Base-by-base conservation (phyloP, 2,888 invertebrate genomes). In the Thumatha senex region DNA sequence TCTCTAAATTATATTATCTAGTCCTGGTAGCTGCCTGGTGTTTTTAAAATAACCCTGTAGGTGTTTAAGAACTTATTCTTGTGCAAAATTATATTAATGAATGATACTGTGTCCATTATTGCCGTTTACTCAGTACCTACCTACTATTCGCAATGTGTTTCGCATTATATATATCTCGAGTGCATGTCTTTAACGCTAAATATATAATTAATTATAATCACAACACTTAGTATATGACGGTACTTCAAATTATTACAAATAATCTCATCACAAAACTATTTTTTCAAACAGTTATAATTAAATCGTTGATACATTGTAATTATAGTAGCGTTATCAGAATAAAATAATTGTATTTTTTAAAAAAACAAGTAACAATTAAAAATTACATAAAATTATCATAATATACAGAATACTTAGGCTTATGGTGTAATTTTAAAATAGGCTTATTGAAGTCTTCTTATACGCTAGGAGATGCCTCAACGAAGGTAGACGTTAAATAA, bases 151-250 rank as follows among this genome's bases (percentile, higher is more conserved):
- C 40, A 29, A 29, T 56, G 50, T 60, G 52, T 59, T 51, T 48
- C 58, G 60, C 62, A 59, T 56, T 65, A 66, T 61, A 46, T 50
- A 60, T 50, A 60, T 54, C 51, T 58, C 46, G 63, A 60, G 61
- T 64, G 67, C 67, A 53, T 50, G 38, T 61, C 18, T 54, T 62
- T 61, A 47, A 49, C 13, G 41, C 58, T 67, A 39, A 41, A 52
- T 67, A 65, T 54, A 46, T 46, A 47, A 58, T 63, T 46, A 47
- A 58, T 63, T 62, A 12, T 62, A 61, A 69, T 63, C 72, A 72
- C 63, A 71, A 69, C 69, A 66, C 51, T 61, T 61, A 67, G 53
- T 55, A 63, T 46, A 48, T 54, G 41, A 41, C 41, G 54, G 30
- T 52, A 53, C 24, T 45, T 39, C 13, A 51, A 45, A 50, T 24